phyloP scores from a whole-genome alignment of 2,888 invertebrate species.

The Resseliella maxima region DNA sequence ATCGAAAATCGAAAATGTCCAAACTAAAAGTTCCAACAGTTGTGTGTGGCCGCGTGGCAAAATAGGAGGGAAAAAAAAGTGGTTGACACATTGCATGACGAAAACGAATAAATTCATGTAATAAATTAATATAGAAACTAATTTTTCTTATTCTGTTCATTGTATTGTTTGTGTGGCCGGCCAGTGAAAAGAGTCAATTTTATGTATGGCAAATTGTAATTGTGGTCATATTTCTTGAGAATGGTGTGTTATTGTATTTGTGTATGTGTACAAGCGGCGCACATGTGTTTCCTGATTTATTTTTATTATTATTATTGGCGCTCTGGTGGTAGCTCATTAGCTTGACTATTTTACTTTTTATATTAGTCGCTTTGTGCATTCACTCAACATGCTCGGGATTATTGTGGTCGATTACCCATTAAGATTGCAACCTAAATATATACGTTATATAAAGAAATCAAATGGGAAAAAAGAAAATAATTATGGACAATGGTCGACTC shows the following conservation, averaged over 20 bases:
- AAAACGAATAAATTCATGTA: neutral
- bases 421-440: neutral
- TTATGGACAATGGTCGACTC: constrained; percentile 10
- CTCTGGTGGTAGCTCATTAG: neutral
- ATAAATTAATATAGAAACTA: constrained; percentile 54
- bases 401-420: neutral
- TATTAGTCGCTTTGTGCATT: neutral
- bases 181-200: neutral
- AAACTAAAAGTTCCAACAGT: neutral
- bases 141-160: neutral
- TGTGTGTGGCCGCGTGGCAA: neutral
- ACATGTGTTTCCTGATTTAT: constrained; percentile 29
- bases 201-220: neutral
- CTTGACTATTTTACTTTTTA: neutral
- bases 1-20: neutral
- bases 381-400: neutral
- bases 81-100: constrained; percentile 6
- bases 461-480: neutral
- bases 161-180: neutral
- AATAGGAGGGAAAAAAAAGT: neutral
- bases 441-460: neutral
- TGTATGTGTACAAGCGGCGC: neutral
- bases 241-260: neutral
- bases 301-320: constrained; percentile 25
- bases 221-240: neutral